These are phyloP conservation scores for Notechis scutatus DNA, from an alignment of 2,113 vertebrate species.

Conservation along the genomic window DNA sequence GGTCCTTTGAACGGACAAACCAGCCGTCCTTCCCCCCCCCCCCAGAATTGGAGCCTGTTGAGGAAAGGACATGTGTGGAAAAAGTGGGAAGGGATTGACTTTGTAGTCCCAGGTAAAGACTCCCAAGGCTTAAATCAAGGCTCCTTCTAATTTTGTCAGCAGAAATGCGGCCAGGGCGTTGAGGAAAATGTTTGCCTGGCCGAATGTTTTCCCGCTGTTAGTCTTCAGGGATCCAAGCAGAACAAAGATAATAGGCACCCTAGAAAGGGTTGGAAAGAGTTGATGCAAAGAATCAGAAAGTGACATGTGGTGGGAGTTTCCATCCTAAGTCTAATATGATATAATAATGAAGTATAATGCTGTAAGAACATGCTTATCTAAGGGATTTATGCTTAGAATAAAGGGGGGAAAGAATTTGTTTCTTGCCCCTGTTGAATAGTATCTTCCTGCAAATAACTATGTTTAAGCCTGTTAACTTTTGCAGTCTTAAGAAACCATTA, in stretches of 20 bases:
- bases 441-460: background rate
- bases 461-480: constrained; percentile 1
- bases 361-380: background rate
- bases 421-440: background rate
- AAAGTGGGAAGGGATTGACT: background rate
- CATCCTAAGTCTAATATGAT: background rate
- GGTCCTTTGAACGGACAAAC: background rate
- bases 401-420: background rate
- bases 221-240: constrained; percentile 22
- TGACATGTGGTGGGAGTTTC: background rate
- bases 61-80: background rate
- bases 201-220: constrained; percentile 31
- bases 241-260: background rate
- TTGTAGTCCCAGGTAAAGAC: background rate
- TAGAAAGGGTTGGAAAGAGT: background rate
- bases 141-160: constrained; percentile 44
- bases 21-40: no score
- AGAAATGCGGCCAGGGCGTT: constrained; percentile 56
- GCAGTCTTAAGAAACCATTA: constrained; percentile 24
- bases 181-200: constrained; percentile 49
- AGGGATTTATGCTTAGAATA: background rate
- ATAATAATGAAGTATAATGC: background rate
- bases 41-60: background rate
- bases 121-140: constrained; percentile 44
- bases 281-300: background rate